Evolutionary conservation across 2,888 invertebrate species (phyloP).

Genomic region (Drosophila multiciliata): DNA sequence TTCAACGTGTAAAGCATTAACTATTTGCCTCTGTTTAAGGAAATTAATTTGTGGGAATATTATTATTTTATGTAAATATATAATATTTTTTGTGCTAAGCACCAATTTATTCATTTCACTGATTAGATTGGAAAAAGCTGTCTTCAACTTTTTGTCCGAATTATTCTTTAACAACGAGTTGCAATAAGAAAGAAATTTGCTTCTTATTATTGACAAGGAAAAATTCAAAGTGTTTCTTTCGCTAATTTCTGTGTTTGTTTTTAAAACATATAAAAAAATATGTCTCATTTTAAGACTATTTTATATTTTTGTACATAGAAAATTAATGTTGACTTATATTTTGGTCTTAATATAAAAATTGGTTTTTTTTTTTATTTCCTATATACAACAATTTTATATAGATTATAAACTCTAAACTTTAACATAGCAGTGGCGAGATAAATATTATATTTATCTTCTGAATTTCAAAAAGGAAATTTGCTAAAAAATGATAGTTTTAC

Average conservation of each 20-base stretch:
- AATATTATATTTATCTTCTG: not conserved
- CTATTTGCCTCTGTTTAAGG: not conserved
- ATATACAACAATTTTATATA: not conserved
- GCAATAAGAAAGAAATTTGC: not conserved
- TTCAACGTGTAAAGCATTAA: constrained; percentile 1
- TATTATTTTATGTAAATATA: not conserved
- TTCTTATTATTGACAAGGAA: not conserved
- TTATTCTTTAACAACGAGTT: not conserved
- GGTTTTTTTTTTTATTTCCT: not conserved
- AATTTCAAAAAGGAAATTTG: not conserved
- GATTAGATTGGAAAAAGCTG: not conserved
- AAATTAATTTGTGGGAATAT: not conserved
- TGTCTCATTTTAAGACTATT: not conserved
- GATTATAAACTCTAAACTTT: not conserved
- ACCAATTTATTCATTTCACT: not conserved
- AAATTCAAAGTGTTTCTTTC: too few species aligned
- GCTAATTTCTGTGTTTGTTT: not conserved
- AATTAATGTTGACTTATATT: not conserved
- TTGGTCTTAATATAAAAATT: not conserved
- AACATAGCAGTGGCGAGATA: not conserved
- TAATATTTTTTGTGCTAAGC: too few species aligned
- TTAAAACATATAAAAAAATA: not conserved
- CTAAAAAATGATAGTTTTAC: not conserved
- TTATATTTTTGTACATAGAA: not conserved
- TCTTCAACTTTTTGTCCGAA: not conserved